These are phyloP conservation scores for Hymenopus coronatus DNA, from an alignment of 2,888 invertebrate genomes.

Conservation along the genomic window DNA sequence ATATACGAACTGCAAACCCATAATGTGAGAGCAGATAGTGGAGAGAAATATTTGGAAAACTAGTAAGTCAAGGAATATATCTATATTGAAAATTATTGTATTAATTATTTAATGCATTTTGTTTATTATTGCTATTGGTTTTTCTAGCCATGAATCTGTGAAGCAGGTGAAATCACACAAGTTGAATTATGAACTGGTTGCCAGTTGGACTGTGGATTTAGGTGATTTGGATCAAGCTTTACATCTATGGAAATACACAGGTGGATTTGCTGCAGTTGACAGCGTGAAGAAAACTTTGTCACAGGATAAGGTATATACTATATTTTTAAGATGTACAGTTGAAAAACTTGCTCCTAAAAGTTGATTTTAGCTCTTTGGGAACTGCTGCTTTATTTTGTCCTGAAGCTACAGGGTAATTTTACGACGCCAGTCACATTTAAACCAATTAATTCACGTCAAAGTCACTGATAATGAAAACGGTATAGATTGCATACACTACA, in stretches of 20 bases:
- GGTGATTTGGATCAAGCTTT: slow-evolving; percentile 97
- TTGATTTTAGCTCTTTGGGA: too few relatives aligned
- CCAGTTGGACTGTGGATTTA: slow-evolving; percentile 93
- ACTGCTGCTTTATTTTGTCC: too few relatives aligned
- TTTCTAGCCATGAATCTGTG: slow-evolving; percentile 70
- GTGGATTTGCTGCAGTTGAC: slow-evolving; percentile 88
- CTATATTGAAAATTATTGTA: background rate
- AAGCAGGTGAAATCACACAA: slow-evolving; percentile 72
- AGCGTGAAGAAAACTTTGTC: slow-evolving; percentile 57
- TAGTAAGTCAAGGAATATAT: slow-evolving; percentile 67
- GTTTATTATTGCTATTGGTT: background rate
- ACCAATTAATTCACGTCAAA: too few relatives aligned
- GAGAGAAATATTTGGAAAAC: slow-evolving; percentile 81
- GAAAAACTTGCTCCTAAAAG: too few relatives aligned
- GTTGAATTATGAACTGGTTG: slow-evolving; percentile 81
- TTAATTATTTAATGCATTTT: background rate
- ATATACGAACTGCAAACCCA: slow-evolving; percentile 95
- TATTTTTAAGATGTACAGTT: background rate
- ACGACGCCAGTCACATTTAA: too few relatives aligned
- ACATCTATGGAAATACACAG: slow-evolving; percentile 93
- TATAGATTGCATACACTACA: too few relatives aligned
- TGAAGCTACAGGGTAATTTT: too few relatives aligned
- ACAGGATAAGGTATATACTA: background rate
- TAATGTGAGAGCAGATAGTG: slow-evolving; percentile 86
- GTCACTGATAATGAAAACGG: too few relatives aligned